Evolutionary conservation across 2,113 vertebrate genomes (phyloP), one percentile per base, ranked within the genome.

Genomic region (Phalacrocorax brasilianus): DNA sequence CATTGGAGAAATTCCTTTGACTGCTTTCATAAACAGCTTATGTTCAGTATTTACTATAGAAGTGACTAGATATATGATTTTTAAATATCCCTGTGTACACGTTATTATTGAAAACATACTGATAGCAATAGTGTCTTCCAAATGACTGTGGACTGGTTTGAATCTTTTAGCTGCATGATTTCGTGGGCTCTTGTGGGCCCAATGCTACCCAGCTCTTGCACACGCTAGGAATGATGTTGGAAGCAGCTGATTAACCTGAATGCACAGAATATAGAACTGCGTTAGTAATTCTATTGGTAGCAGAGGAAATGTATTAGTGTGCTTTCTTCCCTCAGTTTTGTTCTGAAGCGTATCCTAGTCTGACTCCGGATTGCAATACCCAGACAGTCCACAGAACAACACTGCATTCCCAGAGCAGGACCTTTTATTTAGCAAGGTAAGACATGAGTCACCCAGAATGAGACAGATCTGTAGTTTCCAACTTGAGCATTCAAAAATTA

Each of bases 371-470:
- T 3, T 22, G 65, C 22, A 76, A 11, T 9, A 42, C 17, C 7
- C 52, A 53, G 47, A 2, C 6, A 88, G 61, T 52, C 22, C 47
- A 23, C 0, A 7, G 65, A 94, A 84, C 19, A 63, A 45, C 2
- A 8, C 35, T 22, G 66, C 24, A 15, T 17, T 75, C 22, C 17
- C 0, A 0, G 27, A 62, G 8, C 0, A 71, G 27, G 21, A n/a
- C 33, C 44, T 19, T 58, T 47, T 27, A 24, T 8, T 35, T 59
- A 75, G 8, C 61, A 80, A 89, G 77, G 47, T 84, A 80, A 62
- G 75, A 13, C 28, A 33, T 2, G 3, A 44, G 28, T 44, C 16
- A 67, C n/a, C 23, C 22, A 49, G 30, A 3, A 15, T 0, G 0
- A 50, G 38, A 75, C 12, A 9, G 33, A 49, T 21, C 5, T 26